Percentiles rank a stretch among this genome's conserved stretches.
These are phyloP conservation scores for Melospiza georgiana DNA, from an alignment of 2,113 vertebrate genomes.

Conservation along the genomic window DNA sequence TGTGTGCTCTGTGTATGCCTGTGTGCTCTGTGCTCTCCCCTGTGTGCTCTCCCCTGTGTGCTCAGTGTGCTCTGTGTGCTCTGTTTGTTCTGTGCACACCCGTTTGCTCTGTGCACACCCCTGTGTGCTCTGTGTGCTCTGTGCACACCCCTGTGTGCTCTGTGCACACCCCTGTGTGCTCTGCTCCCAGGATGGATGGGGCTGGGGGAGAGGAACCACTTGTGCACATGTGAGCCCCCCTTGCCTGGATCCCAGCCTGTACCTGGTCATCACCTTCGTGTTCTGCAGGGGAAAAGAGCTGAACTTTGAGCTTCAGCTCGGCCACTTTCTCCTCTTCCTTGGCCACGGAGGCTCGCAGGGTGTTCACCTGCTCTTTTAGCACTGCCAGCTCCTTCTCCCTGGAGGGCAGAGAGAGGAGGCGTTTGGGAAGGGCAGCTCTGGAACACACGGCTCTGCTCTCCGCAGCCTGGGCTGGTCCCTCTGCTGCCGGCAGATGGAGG, in stretches of 20 bases:
- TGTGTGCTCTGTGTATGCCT: no score
- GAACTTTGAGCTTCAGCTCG: constrained; percentile 80
- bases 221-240: fast-evolving
- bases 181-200: not conserved
- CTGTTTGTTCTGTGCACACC: not conserved
- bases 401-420: not conserved
- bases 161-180: not conserved
- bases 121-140: no score
- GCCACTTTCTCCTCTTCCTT: constrained; percentile 74
- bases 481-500: constrained; percentile 34
- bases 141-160: no score
- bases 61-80: no score
- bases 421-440: not conserved
- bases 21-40: no score
- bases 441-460: fast-evolving
- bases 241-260: not conserved
- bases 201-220: not conserved
- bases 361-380: constrained; percentile 71
- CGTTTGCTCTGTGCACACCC: no score
- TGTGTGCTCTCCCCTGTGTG: not conserved
- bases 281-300: constrained; percentile 77
- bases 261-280: constrained; percentile 82
- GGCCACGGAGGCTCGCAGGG: constrained; percentile 71
- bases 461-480: not conserved
- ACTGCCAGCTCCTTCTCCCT: constrained; percentile 83